Percentiles rank a stretch among this genome's conserved stretches.
phyloP scores from a whole-genome alignment of 2,113 vertebrate genomes.

The Sinocyclocheilus anophthalmus region DNA sequence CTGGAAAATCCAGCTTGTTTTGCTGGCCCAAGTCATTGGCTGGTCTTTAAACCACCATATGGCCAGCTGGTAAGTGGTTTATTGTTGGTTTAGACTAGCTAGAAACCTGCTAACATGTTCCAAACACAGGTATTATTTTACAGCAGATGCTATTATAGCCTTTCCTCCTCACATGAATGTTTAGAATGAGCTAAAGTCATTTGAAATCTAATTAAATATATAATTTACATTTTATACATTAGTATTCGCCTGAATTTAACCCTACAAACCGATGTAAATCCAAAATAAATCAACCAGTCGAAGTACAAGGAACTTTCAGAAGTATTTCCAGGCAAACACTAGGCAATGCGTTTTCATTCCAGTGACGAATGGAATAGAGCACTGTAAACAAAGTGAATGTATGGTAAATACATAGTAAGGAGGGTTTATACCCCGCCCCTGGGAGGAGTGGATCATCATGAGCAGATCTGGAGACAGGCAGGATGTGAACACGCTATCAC shows the following conservation, averaged over 20 bases:
- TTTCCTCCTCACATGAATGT: too few species aligned
- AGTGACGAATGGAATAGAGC: neutral
- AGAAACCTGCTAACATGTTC: neutral
- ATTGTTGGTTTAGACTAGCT: neutral
- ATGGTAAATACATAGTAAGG: neutral
- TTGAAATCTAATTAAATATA: too few species aligned
- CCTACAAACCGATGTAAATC: too few species aligned
- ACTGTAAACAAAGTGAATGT: neutral
- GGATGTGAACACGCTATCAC: neutral
- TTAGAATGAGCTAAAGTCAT: too few species aligned
- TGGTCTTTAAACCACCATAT: neutral
- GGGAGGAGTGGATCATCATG: neutral
- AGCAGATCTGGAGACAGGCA: constrained; percentile 17
- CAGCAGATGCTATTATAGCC: too few species aligned
- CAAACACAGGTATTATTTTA: neutral
- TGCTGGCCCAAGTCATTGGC: neutral
- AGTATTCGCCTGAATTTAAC: too few species aligned
- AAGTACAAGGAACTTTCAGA: neutral
- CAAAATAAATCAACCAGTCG: neutral
- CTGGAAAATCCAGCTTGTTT: neutral
- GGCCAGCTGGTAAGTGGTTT: neutral
- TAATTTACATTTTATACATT: too few species aligned
- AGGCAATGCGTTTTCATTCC: neutral
- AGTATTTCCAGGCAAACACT: neutral
- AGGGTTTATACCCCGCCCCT: constrained; percentile 8